Conservation (phyloP, 2,113 vertebrate species). For the Channa maculata region DNA sequence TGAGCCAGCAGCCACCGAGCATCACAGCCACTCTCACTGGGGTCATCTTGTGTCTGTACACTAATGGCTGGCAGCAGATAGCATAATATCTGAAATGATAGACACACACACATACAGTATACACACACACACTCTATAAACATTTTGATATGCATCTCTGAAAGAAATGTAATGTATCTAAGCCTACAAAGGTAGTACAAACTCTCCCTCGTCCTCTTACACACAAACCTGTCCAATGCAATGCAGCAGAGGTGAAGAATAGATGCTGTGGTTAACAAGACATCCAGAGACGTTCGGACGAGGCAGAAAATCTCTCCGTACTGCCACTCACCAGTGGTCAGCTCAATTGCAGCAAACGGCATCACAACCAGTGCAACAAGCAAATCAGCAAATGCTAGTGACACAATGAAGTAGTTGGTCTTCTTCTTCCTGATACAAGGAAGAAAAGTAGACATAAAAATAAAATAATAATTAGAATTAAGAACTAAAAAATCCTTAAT, state of each 20-base stretch:
- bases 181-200: not conserved
- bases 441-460: not conserved
- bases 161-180: not conserved
- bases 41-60: conserved; percentile 88
- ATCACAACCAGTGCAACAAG: conserved; percentile 85
- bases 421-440: conserved; percentile 82
- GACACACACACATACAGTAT: too few relatives aligned
- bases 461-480: too few relatives aligned
- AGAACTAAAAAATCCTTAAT: too few relatives aligned
- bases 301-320: conserved; percentile 86
- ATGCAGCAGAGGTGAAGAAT: conserved; percentile 88
- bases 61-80: conserved; percentile 87
- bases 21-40: conserved; percentile 82
- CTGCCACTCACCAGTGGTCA: conserved; percentile 81
- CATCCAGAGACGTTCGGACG: conserved; percentile 84
- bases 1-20: conserved; percentile 86
- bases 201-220: not conserved
- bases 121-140: conserved; percentile 8
- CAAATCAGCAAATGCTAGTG: conserved; percentile 85
- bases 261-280: conserved; percentile 84
- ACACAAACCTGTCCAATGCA: conserved; percentile 82
- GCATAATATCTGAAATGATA: conserved; percentile 82
- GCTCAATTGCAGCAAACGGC: conserved; percentile 85
- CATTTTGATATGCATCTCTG: not conserved
- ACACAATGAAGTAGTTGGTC: conserved; percentile 87